phyloP scores from a whole-genome alignment of 2,113 vertebrate species.

The Elephantulus edwardii region DNA sequence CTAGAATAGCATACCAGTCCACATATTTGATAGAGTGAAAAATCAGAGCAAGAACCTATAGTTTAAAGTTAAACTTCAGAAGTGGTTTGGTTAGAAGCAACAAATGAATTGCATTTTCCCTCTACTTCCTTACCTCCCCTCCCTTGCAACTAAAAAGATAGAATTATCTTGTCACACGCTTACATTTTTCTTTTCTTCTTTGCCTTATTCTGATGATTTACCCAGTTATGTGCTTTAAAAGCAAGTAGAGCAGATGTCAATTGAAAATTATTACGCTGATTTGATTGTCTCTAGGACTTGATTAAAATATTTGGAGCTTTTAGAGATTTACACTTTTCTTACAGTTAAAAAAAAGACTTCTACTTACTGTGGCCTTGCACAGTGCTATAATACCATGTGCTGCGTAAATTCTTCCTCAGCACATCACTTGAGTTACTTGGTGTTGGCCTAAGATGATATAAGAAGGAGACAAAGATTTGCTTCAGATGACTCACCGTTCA shows the following conservation, averaged over 20 bases:
- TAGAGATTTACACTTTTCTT: neutral
- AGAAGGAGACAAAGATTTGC: neutral
- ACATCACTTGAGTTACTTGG: neutral
- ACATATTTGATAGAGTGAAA: conserved; percentile 25
- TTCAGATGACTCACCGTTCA: neutral
- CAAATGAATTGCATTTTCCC: conserved; percentile 24
- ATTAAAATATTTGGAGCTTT: conserved; percentile 18
- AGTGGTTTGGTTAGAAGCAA: conserved; percentile 30
- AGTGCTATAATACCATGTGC: neutral
- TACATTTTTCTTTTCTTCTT: conserved; percentile 41
- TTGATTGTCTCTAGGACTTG: neutral
- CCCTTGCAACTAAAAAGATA: neutral
- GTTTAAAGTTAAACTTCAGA: conserved; percentile 1
- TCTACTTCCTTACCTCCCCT: neutral
- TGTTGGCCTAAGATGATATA: neutral
- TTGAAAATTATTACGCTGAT: conserved; percentile 5
- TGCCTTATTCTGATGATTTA: neutral
- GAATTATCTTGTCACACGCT: neutral
- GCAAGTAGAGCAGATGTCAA: neutral
- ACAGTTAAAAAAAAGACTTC: conserved; percentile 15
- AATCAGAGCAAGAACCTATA: neutral
- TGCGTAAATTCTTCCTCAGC: neutral
- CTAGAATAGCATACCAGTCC: neutral
- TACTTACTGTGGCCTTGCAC: conserved; percentile 4
- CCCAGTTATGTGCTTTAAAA: neutral